Base-by-base conservation (phyloP, 2,888 invertebrate species). In the Drosophila parthenogenetica region DNA sequence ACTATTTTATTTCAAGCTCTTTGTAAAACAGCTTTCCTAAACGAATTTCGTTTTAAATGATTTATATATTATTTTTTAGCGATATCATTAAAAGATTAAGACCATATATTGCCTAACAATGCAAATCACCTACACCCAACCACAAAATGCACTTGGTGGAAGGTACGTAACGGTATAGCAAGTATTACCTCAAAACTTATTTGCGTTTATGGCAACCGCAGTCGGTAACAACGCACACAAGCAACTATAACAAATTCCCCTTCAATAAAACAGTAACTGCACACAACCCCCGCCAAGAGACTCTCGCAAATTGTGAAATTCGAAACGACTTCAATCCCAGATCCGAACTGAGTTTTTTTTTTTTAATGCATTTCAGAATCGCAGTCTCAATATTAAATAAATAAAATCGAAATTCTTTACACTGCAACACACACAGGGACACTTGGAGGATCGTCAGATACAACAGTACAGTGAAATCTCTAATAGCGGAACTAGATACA, bases 261-360 rank as follows among this genome's bases (percentile, higher is more conserved):
- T 22, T 4, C 8, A 57, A 48, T 46, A 59, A 55, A 54, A 35
- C 17, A 11, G 48, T 4, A 7, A 14, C 14, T 16, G 19, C 49
- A 39, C 37, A 32, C 10, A 16, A 19, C 10, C 17, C 4, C 11
- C 35, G 35, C 35, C 16, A 16, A 3, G 17, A 22, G 17, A 10
- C 16, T 17, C 39, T 51, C 29, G 29, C 17, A 51, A 64, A 61
- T 48, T 55, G 42, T 73, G 85, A 78, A 89, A 86, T 62, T 64
- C 60, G 83, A 85, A 48, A 25, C 80, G 77, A 65, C 83, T 73
- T 80, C 89, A 89, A 86, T 69, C 40, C 62, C 66, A 39, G 60
- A 62, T 65, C 72, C 69, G 65, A 70, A 29, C 64, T 40, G 37
- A 59, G 67, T 49, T 53, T 13, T 25, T 22, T 25, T 22, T 29